Evolutionary conservation across 2,888 invertebrate species (phyloP).

Genomic region (Aleiodes testaceus): DNA sequence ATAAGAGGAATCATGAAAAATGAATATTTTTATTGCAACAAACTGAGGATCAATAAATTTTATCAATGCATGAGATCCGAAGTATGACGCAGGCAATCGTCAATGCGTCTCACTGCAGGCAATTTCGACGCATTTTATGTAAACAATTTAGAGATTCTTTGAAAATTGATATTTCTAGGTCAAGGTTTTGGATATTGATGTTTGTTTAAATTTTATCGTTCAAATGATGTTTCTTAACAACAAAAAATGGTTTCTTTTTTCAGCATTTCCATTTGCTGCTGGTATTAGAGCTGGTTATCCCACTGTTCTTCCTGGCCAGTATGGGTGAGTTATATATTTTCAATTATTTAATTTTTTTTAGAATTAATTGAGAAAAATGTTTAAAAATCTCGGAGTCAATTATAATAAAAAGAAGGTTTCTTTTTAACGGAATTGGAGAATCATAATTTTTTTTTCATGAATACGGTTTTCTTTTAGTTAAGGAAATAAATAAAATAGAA

Average conservation of each 20-base stretch:
- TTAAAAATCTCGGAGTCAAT: constrained; percentile 36
- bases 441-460: too few species aligned
- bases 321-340: constrained; percentile 82
- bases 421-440: background rate
- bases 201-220: constrained; percentile 10
- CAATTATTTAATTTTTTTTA: constrained; percentile 24
- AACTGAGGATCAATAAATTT: constrained; percentile 5
- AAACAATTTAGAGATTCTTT: background rate
- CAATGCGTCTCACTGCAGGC: constrained; percentile 7
- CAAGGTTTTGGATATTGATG: background rate
- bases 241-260: constrained; percentile 55
- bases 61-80: constrained; percentile 17
- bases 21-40: constrained; percentile 1
- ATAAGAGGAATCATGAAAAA: background rate
- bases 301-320: constrained; percentile 85
- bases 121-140: constrained; percentile 7
- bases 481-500: constrained; percentile 26
- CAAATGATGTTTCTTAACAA: background rate
- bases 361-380: constrained; percentile 1
- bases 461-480: constrained; percentile 30
- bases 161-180: constrained; percentile 16
- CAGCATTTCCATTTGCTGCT: constrained; percentile 83
- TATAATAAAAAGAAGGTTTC: background rate
- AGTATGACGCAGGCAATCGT: constrained; percentile 3
- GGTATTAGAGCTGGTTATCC: constrained; percentile 87